phyloP scores from a whole-genome alignment of 2,797 vertebrate species.

The Antennarius maculatus region DNA sequence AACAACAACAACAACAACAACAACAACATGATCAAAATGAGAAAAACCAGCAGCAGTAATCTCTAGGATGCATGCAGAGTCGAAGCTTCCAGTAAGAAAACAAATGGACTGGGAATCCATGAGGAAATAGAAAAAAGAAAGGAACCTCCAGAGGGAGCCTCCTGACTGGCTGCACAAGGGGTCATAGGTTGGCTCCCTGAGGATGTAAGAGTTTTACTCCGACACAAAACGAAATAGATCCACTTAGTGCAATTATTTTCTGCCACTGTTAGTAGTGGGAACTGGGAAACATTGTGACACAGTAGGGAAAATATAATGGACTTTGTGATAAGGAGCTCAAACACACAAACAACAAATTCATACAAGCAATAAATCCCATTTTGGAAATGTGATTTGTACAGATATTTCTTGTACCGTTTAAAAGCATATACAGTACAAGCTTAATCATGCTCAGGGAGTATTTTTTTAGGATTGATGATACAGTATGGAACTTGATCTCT shows the following conservation, averaged over 20 bases:
- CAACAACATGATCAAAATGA: conserved; percentile 32
- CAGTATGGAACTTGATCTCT: conserved; percentile 77
- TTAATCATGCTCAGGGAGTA: conserved; percentile 47
- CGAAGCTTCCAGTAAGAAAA: conserved; percentile 48
- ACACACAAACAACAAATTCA: conserved; percentile 34
- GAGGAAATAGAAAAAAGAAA: conserved; percentile 18
- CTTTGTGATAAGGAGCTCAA: conserved; percentile 19
- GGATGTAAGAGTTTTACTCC: conserved; percentile 65
- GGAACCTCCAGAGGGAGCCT: conserved; percentile 32
- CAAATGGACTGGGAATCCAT: conserved; percentile 27
- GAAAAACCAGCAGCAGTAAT: conserved; percentile 45
- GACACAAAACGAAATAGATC: conserved; percentile 65
- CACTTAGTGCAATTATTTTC: conserved; percentile 77
- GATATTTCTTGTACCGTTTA: conserved; percentile 4
- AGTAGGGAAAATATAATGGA: conserved; percentile 18
- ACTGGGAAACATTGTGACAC: conserved; percentile 45
- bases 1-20: conserved; percentile 25
- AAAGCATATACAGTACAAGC: conserved; percentile 47
- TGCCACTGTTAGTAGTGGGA: conserved; percentile 68
- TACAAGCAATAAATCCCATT: conserved; percentile 20
- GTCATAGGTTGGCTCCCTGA: conserved; percentile 68
- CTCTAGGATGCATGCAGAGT: conserved; percentile 50
- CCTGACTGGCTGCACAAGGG: conserved; percentile 56
- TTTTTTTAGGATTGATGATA: conserved; percentile 27
- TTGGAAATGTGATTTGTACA: conserved; percentile 17